Percentiles rank a stretch among this genome's conserved stretches.
Evolutionary conservation across 2,113 vertebrate species (phyloP).

Genomic region (Ramphastos sulfuratus): DNA sequence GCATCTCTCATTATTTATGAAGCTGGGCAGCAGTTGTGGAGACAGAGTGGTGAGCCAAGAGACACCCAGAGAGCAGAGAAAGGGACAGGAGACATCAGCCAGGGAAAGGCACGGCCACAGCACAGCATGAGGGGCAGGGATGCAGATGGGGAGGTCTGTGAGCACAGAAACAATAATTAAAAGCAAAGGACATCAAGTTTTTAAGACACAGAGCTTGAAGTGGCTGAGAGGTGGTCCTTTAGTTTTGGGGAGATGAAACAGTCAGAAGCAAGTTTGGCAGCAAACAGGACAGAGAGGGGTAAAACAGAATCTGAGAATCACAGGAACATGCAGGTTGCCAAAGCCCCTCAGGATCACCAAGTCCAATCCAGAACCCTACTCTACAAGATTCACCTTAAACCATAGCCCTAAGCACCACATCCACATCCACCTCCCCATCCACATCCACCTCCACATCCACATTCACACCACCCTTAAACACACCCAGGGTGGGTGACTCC

Average conservation of each 20-base stretch:
- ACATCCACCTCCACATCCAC: too few species aligned
- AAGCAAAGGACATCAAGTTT: background rate
- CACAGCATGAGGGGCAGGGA: background rate
- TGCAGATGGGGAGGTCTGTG: background rate
- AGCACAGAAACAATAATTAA: background rate
- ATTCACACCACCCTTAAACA: too few species aligned
- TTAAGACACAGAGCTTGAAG: background rate
- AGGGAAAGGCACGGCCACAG: background rate
- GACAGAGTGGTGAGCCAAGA: background rate
- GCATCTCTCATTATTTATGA: background rate
- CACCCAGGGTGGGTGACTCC: too few species aligned
- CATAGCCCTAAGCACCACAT: too few species aligned
- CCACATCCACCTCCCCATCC: too few species aligned
- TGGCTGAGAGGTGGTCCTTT: fast-evolving
- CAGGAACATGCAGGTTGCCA: too few species aligned
- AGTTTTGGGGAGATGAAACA: background rate
- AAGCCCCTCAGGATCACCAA: too few species aligned
- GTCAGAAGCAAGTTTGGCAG: fast-evolving
- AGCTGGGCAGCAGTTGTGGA: background rate
- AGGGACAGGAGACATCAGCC: background rate
- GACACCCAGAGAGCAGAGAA: background rate
- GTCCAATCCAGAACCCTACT: too few species aligned
- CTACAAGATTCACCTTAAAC: too few species aligned
- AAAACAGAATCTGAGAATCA: background rate
- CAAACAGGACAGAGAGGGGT: background rate